Evolutionary conservation across 2,113 vertebrate genomes (phyloP).

Genomic region (Holacanthus passer): DNA sequence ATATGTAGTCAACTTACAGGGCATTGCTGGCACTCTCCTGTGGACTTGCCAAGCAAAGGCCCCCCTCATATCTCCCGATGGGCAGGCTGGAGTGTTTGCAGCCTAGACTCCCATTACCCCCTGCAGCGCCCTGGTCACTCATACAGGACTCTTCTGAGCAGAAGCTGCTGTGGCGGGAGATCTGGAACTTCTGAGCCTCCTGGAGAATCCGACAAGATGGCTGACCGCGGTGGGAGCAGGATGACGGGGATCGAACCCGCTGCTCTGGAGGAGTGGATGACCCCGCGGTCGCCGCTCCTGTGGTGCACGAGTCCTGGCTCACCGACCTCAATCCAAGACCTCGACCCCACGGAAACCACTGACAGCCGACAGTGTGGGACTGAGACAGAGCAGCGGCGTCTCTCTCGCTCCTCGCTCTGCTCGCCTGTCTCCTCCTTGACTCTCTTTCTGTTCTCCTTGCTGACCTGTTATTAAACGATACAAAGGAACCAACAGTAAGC

Average conservation of each 20-base stretch:
- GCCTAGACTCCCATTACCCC: conserved; percentile 24
- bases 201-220: conserved; percentile 71
- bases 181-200: conserved; percentile 85
- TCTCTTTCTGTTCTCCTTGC: conserved; percentile 60
- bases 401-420: conserved; percentile 68
- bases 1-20: conserved; percentile 74
- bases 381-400: conserved; percentile 72
- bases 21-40: conserved; percentile 69
- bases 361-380: conserved; percentile 81
- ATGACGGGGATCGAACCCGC: conserved; percentile 34
- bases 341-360: conserved; percentile 74
- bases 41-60: conserved; percentile 45
- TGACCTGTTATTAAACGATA: conserved; percentile 48
- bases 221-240: conserved; percentile 62
- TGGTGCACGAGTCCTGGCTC: conserved; percentile 67
- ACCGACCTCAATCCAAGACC: conserved; percentile 61
- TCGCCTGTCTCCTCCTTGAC: conserved; percentile 57
- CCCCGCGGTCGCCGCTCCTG: neutral
- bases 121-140: conserved; percentile 27
- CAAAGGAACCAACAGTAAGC: neutral
- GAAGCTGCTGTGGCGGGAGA: conserved; percentile 88
- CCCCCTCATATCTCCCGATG: conserved; percentile 39
- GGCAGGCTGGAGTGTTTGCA: conserved; percentile 73
- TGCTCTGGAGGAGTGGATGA: conserved; percentile 54
- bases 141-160: conserved; percentile 87